A percentile compares a stretch with the other conserved stretches of the same genome.
These are phyloP conservation scores for Himalopsyche anomala DNA, from an alignment of 2,888 invertebrate species.

Conservation along the genomic window DNA sequence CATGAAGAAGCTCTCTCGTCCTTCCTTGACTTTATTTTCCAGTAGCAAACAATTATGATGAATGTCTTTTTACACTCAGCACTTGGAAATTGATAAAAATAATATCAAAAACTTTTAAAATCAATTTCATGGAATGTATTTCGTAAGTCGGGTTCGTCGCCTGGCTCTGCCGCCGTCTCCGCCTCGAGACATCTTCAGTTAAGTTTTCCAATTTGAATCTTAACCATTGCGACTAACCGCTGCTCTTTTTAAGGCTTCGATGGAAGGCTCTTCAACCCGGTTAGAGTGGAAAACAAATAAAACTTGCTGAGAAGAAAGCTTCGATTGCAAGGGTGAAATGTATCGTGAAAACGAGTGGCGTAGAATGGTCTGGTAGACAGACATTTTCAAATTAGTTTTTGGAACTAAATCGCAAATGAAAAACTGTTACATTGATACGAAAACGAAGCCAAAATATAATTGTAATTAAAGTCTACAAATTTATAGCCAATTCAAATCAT, in stretches of 20 bases:
- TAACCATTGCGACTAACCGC: slow-evolving; percentile 31
- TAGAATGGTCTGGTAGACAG: neutral
- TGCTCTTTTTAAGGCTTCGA: slow-evolving; percentile 51
- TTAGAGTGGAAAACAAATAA: slow-evolving; percentile 55
- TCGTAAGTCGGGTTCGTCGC: neutral
- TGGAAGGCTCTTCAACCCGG: slow-evolving; percentile 47
- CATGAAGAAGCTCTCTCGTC: too few relatives aligned
- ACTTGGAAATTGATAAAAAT: neutral
- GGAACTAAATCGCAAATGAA: too few relatives aligned
- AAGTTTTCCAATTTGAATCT: slow-evolving; percentile 60
- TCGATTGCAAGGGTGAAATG: slow-evolving; percentile 34
- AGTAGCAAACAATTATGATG: too few relatives aligned
- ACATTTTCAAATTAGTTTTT: too few relatives aligned
- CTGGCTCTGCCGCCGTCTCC: neutral
- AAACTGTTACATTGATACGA: too few relatives aligned
- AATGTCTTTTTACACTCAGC: too few relatives aligned
- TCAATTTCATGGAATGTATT: neutral
- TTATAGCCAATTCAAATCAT: too few relatives aligned
- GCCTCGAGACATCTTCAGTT: neutral
- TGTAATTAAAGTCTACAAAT: too few relatives aligned
- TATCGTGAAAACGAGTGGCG: neutral
- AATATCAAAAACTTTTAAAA: neutral
- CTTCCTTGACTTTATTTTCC: too few relatives aligned
- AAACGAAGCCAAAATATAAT: too few relatives aligned
- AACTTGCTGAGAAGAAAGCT: slow-evolving; percentile 44